These are phyloP conservation scores for Yponomeuta cagnagella DNA, from an alignment of 2,888 invertebrate genomes.

Conservation along the genomic window DNA sequence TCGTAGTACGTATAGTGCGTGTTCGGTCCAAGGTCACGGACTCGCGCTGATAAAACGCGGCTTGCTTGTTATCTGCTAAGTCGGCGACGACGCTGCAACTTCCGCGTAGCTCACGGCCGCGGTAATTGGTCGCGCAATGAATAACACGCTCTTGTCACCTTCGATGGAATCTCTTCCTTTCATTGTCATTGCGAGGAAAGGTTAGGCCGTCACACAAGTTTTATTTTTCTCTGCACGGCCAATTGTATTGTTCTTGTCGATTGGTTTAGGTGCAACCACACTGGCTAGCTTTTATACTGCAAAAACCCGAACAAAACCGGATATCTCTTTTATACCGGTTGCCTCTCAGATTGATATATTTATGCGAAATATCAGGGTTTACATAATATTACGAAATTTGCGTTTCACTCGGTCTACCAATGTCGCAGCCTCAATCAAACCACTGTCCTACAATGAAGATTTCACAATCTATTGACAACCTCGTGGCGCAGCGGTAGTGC, in stretches of 20 bases:
- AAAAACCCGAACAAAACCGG: too few species aligned
- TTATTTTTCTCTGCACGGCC: not conserved
- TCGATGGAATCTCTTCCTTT: not conserved
- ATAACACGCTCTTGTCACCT: constrained; percentile 25
- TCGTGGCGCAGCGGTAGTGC: too few species aligned
- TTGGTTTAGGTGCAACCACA: too few species aligned
- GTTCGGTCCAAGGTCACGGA: constrained; percentile 46
- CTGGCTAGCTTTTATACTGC: too few species aligned
- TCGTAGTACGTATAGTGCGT: constrained; percentile 18
- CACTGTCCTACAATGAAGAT: too few species aligned
- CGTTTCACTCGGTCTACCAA: too few species aligned
- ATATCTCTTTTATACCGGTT: too few species aligned
- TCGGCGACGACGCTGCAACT: constrained; percentile 39
- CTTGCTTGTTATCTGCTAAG: constrained; percentile 62
- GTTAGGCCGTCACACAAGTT: not conserved
- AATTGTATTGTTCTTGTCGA: not conserved
- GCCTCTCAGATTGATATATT: too few species aligned
- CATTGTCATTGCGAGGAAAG: not conserved
- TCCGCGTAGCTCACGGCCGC: constrained; percentile 63
- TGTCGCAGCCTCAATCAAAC: too few species aligned
- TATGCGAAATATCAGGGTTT: too few species aligned
- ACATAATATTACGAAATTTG: too few species aligned
- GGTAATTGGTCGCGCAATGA: constrained; percentile 39
- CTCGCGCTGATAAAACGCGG: constrained; percentile 56
- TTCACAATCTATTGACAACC: too few species aligned